Evolutionary conservation across 2,113 vertebrate species (phyloP).

Genomic region (Tupaia tana): DNA sequence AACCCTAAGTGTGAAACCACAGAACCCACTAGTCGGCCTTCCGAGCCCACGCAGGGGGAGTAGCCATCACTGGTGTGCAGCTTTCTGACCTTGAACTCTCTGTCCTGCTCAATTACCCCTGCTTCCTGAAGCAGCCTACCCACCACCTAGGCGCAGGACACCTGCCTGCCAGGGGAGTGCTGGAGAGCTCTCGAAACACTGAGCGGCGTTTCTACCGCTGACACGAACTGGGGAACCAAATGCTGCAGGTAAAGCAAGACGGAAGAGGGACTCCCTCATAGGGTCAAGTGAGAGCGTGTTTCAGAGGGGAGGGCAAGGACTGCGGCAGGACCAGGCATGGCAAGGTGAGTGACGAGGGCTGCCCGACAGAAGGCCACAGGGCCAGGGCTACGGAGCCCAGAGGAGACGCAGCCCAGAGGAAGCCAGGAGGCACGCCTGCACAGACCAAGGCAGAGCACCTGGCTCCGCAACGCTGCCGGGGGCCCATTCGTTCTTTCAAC

Average conservation of each 20-base stretch:
- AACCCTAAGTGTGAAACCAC: background rate
- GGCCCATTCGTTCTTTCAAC: background rate
- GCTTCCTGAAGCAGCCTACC: accelerated
- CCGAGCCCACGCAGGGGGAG: background rate
- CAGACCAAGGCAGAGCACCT: too few relatives aligned
- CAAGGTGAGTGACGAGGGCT: background rate
- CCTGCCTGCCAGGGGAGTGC: accelerated
- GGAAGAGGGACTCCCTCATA: background rate
- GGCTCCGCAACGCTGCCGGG: accelerated
- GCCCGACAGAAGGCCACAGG: background rate
- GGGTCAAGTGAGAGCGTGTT: background rate
- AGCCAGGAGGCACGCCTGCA: background rate
- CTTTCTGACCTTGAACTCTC: background rate
- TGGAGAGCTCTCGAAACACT: accelerated
- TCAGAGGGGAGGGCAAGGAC: background rate
- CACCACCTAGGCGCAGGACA: accelerated
- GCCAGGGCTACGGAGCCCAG: background rate
- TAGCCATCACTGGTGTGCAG: accelerated
- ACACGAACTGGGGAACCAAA: background rate
- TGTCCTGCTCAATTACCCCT: background rate
- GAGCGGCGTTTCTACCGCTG: accelerated
- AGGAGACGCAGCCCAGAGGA: too few relatives aligned
- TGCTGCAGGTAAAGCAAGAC: accelerated
- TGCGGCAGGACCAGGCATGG: too few relatives aligned
- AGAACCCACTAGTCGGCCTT: background rate